Base-by-base conservation (phyloP, 1,140 invertebrate species). In the Drosophila elegans region DNA sequence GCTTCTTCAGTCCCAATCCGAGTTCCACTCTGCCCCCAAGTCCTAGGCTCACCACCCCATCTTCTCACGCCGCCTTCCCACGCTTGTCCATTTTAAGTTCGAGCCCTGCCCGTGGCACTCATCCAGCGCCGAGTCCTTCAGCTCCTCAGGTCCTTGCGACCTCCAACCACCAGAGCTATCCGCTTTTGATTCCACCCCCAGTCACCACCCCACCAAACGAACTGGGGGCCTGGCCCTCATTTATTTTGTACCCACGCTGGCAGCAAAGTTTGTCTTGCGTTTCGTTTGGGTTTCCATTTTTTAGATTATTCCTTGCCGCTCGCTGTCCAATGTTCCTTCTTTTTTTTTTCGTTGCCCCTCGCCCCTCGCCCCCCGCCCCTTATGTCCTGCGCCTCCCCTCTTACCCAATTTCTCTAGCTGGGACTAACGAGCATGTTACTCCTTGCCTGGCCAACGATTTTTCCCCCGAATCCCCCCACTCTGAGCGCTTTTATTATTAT, bases 221-320 rank as follows among this genome's bases (percentile, higher is more conserved):
- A 51, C 53, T 61, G 44, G 55, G 64, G 64, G 41, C 52, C 67
- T 46, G 68, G 66, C 68, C 73, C 80, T 89, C 80, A 89, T 89
- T 89, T 84, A 89, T 89, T 89, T 89, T 84, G 85, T 83, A 89
- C 84, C 84, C 84, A 89, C 85, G 84, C 80, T 89, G 77, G 74
- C 80, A 78, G 80, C 80, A 89, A 89, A 89, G 84, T 89, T 89
- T 89, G 84, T 89, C 84, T 89, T 89, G 84, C 84, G 79, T 86
- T 88, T 77, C 84, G 83, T 89, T 84, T 84, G 80, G 84, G 80
- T 89, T 90, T 80, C 74, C 84, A 84, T 88, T 88, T 89, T 89
- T 89, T 90, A 90, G 85, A 83, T 89, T 89, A 90, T 89, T 88
- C 77, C 80, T 90, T 89, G 72, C 78, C 73, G 62, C 68, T 69